Conservation (phyloP, 2,113 vertebrate genomes). For the Phalacrocorax brasilianus region DNA sequence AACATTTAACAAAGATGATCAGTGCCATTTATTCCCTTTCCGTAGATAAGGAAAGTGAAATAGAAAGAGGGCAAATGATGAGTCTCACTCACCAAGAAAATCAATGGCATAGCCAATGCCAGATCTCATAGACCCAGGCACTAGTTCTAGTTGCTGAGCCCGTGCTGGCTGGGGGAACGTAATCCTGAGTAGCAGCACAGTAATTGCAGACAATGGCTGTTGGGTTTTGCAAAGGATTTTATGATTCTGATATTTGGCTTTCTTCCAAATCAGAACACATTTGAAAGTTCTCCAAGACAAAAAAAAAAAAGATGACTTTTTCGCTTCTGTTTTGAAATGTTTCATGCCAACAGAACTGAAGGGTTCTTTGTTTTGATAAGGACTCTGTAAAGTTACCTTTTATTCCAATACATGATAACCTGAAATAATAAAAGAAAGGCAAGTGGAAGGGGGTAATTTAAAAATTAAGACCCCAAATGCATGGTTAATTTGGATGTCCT, state of each 20-base stretch:
- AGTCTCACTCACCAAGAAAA: neutral
- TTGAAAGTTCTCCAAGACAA: neutral
- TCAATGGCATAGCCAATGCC: neutral
- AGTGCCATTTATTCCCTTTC: neutral
- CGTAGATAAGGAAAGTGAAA: neutral
- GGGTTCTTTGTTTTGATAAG: neutral
- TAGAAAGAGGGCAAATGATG: neutral
- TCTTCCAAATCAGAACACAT: neutral
- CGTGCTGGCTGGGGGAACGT: neutral
- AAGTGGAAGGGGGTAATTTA: neutral
- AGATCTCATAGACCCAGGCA: neutral
- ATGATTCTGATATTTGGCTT: neutral
- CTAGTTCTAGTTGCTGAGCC: neutral
- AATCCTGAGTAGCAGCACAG: neutral
- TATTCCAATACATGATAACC: neutral
- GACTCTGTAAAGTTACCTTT: neutral
- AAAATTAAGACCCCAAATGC: neutral
- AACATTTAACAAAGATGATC: slow-evolving; percentile 1
- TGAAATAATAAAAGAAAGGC: neutral
- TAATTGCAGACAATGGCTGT: neutral
- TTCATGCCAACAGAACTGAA: neutral
- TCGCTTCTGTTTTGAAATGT: slow-evolving; percentile 12
- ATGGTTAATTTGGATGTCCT: neutral
- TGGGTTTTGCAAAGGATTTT: neutral
- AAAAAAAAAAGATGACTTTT: fast-evolving